Percentiles rank a stretch among this genome's conserved stretches.
Evolutionary conservation across 2,888 invertebrate genomes (phyloP).

Genomic region (Papilio elwesi): DNA sequence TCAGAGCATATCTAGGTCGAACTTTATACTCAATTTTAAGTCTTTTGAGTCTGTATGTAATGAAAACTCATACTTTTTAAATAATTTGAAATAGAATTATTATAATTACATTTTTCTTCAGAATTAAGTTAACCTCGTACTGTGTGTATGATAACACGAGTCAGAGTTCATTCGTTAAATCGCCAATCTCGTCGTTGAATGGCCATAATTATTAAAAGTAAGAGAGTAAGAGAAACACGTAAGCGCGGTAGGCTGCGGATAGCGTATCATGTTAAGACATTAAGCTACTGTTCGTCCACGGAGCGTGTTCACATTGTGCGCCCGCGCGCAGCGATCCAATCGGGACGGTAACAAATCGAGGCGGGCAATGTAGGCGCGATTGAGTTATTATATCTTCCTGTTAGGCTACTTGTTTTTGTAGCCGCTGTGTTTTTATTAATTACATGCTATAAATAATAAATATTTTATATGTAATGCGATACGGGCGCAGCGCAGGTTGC

Average conservation of each 20-base stretch:
- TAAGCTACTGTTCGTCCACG: slow-evolving; percentile 69
- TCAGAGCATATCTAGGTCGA: not conserved
- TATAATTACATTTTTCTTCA: not conserved
- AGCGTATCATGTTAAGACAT: slow-evolving; percentile 76
- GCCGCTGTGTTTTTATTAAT: slow-evolving; percentile 83
- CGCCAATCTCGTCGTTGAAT: slow-evolving; percentile 43
- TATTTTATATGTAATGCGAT: slow-evolving; percentile 83
- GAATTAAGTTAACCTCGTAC: slow-evolving; percentile 1
- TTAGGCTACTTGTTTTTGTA: slow-evolving; percentile 82
- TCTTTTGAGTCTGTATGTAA: not conserved
- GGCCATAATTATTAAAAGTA: slow-evolving; percentile 41
- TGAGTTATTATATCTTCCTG: slow-evolving; percentile 85
- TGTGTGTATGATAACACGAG: slow-evolving; percentile 10
- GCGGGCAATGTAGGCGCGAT: slow-evolving; percentile 73
- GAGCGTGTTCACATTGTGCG: slow-evolving; percentile 66
- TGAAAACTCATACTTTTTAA: too few species aligned
- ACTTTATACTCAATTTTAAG: not conserved
- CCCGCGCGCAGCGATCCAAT: slow-evolving; percentile 71
- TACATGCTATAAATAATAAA: slow-evolving; percentile 82
- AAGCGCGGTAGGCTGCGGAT: slow-evolving; percentile 65
- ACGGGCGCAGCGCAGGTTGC: slow-evolving; percentile 65
- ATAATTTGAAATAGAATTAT: too few species aligned
- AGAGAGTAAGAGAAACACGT: slow-evolving; percentile 54
- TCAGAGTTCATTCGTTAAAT: slow-evolving; percentile 39
- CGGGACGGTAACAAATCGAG: slow-evolving; percentile 81